Evolutionary conservation across 2,113 vertebrate species (phyloP).

Genomic region (Mormyrus lacerda): DNA sequence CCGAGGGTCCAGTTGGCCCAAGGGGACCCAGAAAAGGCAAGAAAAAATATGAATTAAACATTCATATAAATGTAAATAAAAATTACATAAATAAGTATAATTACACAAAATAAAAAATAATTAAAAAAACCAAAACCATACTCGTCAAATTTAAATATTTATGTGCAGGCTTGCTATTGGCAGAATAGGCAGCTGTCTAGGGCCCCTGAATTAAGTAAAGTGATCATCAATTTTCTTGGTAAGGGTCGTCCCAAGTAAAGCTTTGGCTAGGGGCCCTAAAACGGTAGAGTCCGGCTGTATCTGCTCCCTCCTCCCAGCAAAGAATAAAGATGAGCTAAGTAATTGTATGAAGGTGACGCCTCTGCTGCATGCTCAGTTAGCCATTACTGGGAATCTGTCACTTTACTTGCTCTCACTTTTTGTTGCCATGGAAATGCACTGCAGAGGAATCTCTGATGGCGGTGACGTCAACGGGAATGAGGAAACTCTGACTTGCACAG

Average conservation of each 20-base stretch:
- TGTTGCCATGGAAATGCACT: constrained; percentile 14
- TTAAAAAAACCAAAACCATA: not conserved
- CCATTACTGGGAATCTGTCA: not conserved
- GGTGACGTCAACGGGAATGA: not conserved
- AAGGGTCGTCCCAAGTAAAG: not conserved
- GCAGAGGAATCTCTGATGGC: not conserved
- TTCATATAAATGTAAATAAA: not conserved
- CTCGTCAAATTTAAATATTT: not conserved
- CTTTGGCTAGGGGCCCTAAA: not conserved
- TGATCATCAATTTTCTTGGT: not conserved
- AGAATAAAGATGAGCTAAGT: not conserved
- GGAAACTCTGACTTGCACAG: constrained; percentile 2
- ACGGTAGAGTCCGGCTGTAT: not conserved
- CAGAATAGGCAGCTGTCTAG: not conserved
- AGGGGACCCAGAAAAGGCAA: not conserved
- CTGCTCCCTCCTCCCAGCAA: not conserved
- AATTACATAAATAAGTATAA: not conserved
- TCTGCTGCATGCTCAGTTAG: not conserved
- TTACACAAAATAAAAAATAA: not conserved
- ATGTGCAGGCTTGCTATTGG: not conserved
- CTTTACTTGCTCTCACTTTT: not conserved
- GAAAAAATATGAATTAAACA: not conserved
- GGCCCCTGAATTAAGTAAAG: not conserved
- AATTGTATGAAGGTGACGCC: not conserved
- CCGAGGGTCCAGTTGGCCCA: too few species aligned